Conservation (phyloP, 2,888 invertebrate genomes). For the Erebia aethiops region DNA sequence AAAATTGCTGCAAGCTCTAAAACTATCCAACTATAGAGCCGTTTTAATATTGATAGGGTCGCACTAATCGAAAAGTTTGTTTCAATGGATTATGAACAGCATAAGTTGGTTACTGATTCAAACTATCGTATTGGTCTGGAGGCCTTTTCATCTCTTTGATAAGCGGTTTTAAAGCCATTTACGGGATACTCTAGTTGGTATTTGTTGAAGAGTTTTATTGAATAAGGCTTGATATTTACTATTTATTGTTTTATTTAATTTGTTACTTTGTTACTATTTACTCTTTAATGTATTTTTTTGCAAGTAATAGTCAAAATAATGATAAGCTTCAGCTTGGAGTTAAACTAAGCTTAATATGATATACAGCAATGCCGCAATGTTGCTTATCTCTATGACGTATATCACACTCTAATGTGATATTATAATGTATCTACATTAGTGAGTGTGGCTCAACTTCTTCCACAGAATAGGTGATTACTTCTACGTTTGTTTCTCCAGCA, state of each 20-base stretch:
- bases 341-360: not conserved
- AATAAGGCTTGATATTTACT: constrained; percentile 17
- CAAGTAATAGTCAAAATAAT: too few relatives aligned
- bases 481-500: too few relatives aligned
- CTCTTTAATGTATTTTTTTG: not conserved
- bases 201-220: constrained; percentile 20
- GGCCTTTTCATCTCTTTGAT: constrained; percentile 28
- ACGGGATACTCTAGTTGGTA: constrained; percentile 3
- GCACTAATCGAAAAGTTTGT: constrained; percentile 49
- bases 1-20: not conserved
- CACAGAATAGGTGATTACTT: too few relatives aligned
- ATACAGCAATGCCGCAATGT: too few relatives aligned
- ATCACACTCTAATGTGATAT: too few relatives aligned
- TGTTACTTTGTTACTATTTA: not conserved
- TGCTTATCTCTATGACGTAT: too few relatives aligned
- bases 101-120: constrained; percentile 28
- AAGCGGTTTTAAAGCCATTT: constrained; percentile 30
- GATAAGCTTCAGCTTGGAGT: not conserved
- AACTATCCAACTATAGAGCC: constrained; percentile 43
- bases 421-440: too few relatives aligned
- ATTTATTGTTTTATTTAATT: too few relatives aligned
- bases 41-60: constrained; percentile 43
- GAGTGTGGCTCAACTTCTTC: too few relatives aligned
- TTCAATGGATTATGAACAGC: constrained; percentile 42
- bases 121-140: constrained; percentile 25